Base-by-base conservation (phyloP, 2,888 invertebrate species). In the Cyclophora punctaria region DNA sequence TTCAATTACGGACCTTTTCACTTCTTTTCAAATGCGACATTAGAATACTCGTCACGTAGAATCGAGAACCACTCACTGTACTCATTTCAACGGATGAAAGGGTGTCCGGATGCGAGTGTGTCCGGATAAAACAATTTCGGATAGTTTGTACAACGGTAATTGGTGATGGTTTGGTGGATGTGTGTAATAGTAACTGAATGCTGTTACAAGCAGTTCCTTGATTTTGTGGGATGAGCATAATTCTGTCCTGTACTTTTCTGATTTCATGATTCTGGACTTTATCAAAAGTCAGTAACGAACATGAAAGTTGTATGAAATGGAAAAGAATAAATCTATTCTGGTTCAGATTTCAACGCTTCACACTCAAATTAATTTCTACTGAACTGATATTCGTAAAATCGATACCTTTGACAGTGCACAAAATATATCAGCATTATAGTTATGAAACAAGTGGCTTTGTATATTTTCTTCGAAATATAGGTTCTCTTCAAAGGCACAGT, bases 71-170 rank as follows among this genome's bases (percentile, higher is more conserved):
- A 46, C 62, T 57, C 56, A 53, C 48, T 47, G 55, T 53, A 50
- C 59, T 60, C 63, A 63, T 61, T 60, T 52, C 55, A 48, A 40
- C 41, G 48, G 50, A 48, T 52, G 54, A 52, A 57, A 55, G 49
- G 51, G 56, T 49, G 48, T 41, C 47, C 49, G 42, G 47, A 45
- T 48, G 48, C 44, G 46, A 7, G 45, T 44, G 33, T 33, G 48
- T 35, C 52, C 52, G 53, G 56, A 57, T 64, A 58, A 64, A 62
- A 62, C 64, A 63, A 64, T 64, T 64, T 57, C 47, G 49, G 49
- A 47, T 47, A 57, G 63, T 62, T 63, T 64, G 58, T 60, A 56
- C 56, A 55, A 47, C 45, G 50, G 56, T 62, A 62, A 64, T 60
- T 62, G 59, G 53, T 49, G 53, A 58, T 54, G 57, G 53, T 56